These are phyloP conservation scores for Tineola bisselliella DNA, from an alignment of 2,888 invertebrate species.

Conservation along the genomic window DNA sequence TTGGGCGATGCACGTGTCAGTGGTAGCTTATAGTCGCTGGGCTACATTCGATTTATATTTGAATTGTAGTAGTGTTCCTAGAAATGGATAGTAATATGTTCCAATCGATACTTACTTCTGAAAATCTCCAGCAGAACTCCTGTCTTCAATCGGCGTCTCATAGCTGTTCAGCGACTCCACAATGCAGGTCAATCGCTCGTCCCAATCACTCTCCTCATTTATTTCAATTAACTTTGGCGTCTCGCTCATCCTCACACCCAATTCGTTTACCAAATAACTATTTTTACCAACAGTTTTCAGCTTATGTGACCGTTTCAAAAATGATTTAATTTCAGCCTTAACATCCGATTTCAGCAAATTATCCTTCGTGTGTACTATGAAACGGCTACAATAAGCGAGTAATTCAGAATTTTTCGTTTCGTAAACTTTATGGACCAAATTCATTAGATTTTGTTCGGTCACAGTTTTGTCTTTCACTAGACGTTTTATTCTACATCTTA, in stretches of 20 bases:
- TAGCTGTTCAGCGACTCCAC: not conserved
- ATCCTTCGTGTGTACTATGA: slow-evolving; percentile 39
- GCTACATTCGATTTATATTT: too few species aligned
- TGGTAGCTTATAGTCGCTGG: too few species aligned
- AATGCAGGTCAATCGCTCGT: not conserved
- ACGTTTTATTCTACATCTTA: slow-evolving; percentile 39
- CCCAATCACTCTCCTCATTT: not conserved
- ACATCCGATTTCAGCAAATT: slow-evolving; percentile 39
- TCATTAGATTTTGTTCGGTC: slow-evolving; percentile 37
- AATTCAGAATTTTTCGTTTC: slow-evolving; percentile 40
- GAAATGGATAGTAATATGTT: not conserved
- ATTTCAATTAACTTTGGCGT: not conserved
- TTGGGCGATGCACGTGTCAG: too few species aligned
- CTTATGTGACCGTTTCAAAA: slow-evolving; percentile 27
- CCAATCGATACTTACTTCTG: not conserved
- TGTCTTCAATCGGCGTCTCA: not conserved
- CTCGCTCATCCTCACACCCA: not conserved
- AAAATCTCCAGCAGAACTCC: not conserved
- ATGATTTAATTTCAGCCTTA: slow-evolving; percentile 37
- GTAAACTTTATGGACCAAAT: slow-evolving; percentile 41
- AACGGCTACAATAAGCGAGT: slow-evolving; percentile 40
- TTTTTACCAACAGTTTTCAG: slow-evolving; percentile 1
- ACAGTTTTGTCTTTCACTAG: slow-evolving; percentile 38
- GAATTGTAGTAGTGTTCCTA: too few species aligned
- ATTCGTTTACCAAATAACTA: not conserved